Evolutionary conservation across 64 coral and sea anemone genomes (phyloP).

Genomic region (Pocillopora damicornis): DNA sequence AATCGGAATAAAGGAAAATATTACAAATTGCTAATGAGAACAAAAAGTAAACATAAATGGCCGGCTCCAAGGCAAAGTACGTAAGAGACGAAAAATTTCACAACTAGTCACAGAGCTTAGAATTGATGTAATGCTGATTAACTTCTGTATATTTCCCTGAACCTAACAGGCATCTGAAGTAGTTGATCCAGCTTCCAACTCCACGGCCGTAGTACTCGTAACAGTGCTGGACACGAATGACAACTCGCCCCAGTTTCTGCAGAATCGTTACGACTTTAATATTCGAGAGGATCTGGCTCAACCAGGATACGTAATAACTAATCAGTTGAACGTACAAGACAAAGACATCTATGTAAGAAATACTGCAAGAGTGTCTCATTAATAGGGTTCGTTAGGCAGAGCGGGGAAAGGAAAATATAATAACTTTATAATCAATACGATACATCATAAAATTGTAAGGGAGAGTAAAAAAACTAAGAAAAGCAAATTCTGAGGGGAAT

Average conservation of each 20-base stretch:
- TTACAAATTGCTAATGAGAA: too few species aligned
- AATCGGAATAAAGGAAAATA: too few species aligned
- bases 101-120: too few species aligned
- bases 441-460: too few species aligned
- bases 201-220: conserved; percentile 59
- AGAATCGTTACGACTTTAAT: conserved; percentile 40
- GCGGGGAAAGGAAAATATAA: too few species aligned
- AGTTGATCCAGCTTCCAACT: conserved; percentile 61
- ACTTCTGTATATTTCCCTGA: background rate
- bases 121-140: too few species aligned
- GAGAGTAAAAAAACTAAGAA: too few species aligned
- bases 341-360: conserved; percentile 60
- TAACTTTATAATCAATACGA: too few species aligned
- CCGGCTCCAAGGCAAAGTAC: too few species aligned
- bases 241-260: conserved; percentile 56
- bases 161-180: conserved; percentile 67
- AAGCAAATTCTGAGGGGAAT: too few species aligned
- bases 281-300: conserved; percentile 63
- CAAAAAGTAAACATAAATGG: too few species aligned
- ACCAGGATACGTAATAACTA: conserved; percentile 61
- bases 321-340: conserved; percentile 65
- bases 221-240: conserved; percentile 73
- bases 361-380: background rate
- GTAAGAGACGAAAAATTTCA: too few species aligned
- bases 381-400: background rate